Base-by-base conservation (phyloP, 2,797 vertebrate species). In the Amblyopsis hoosieri region DNA sequence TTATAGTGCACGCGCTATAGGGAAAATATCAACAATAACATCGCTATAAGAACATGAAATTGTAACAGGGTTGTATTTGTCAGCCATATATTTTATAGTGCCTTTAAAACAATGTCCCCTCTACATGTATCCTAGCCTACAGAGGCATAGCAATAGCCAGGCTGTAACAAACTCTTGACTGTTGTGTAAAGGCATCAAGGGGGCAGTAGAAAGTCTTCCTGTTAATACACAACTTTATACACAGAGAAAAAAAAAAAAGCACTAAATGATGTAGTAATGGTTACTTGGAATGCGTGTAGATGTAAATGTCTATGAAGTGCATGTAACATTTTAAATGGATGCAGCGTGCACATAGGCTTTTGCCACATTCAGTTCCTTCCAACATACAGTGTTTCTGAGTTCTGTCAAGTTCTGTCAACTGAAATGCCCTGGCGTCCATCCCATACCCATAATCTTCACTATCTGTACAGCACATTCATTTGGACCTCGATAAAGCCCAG, bases 21-120 rank as follows among this genome's bases (percentile, higher is more conserved):
- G 59, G 66, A 56, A 50, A 60, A 58, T 60, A 58, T 54, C 50
- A 48, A 49, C 59, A 23, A n/a, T 56, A 56, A 66, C 64, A 50
- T n/a, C 14, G 3, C 31, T 52, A n/a, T 49, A 51, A 60, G 56
- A 61, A 64, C 67, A 66, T 60, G 45, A 74, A 65, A 53, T 29
- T 13, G 17, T 48, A 17, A 56, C 9, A 50, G 50, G 47, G 52
- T 50, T 48, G 63, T 59, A 48, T 74, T 52, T 70, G 52, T 60
- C 60, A 17, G 59, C 15, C n/a, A 33, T 49, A 3, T 15, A n/a
- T 12, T 49, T 50, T 60, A 51, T 17, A 51, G 48, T 4, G 2
- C 11, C n/a, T 17, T 51, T 60, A 50, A 58, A 58, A 14, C 12
- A 15, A n/a, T 51, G 13, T 51, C 46, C 19, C 17, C 15, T 31